Evolutionary conservation across 2,113 vertebrate genomes (phyloP).

Genomic region (Leptobrachium ailaonicum): DNA sequence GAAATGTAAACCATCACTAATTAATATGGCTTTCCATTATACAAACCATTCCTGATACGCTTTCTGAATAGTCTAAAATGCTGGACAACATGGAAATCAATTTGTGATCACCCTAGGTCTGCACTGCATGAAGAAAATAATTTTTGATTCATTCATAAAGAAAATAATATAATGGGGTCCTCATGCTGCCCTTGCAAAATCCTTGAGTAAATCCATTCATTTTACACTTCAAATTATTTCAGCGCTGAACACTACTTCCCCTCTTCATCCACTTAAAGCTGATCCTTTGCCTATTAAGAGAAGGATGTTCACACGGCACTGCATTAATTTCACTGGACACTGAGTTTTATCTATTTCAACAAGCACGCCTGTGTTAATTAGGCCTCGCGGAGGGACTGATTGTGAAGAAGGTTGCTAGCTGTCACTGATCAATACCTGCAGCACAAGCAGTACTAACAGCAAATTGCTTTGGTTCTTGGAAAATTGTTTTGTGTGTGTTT

Average conservation of each 20-base stretch:
- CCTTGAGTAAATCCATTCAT: conserved; percentile 57
- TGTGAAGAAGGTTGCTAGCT: conserved; percentile 58
- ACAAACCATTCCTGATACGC: too few species aligned
- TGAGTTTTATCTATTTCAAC: conserved; percentile 77
- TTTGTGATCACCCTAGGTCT: background rate
- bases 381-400: conserved; percentile 63
- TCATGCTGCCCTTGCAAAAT: conserved; percentile 48
- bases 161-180: conserved; percentile 16
- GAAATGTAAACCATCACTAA: too few species aligned
- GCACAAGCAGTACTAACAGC: conserved; percentile 57
- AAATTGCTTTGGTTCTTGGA: conserved; percentile 61
- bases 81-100: too few species aligned
- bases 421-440: conserved; percentile 65
- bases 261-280: conserved; percentile 60
- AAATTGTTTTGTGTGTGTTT: conserved; percentile 35
- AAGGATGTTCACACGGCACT: conserved; percentile 66
- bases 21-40: too few species aligned
- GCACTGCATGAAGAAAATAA: background rate
- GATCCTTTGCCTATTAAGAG: conserved; percentile 62
- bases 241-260: conserved; percentile 54
- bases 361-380: conserved; percentile 74
- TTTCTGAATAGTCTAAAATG: too few species aligned
- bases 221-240: conserved; percentile 56
- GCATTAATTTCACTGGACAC: conserved; percentile 72
- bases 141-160: background rate